These are phyloP conservation scores for Aleiodes testaceus DNA, from an alignment of 2,888 invertebrate genomes.

Conservation along the genomic window DNA sequence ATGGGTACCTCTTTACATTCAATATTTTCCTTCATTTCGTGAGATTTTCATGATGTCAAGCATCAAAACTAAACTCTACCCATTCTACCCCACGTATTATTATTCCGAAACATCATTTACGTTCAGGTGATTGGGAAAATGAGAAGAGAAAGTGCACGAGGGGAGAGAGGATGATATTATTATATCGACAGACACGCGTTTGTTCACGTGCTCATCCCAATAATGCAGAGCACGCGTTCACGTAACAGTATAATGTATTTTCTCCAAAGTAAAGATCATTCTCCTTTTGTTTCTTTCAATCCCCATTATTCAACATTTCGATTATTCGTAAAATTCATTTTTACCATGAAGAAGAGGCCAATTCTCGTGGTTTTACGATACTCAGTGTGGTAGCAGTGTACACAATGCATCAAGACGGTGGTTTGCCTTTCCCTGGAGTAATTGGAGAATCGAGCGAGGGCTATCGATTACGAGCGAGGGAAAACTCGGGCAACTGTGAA, in stretches of 20 bases:
- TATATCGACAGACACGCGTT: constrained; percentile 14
- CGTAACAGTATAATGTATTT: constrained; percentile 24
- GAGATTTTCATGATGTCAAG: too few relatives aligned
- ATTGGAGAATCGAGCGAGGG: constrained; percentile 66
- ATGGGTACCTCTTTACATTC: too few relatives aligned
- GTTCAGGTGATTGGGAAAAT: constrained; percentile 22
- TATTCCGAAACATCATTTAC: constrained; percentile 2
- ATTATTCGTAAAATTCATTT: too few relatives aligned
- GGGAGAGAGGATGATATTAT: constrained; percentile 4
- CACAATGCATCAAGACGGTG: constrained; percentile 32
- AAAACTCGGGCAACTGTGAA: constrained; percentile 62
- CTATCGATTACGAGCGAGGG: constrained; percentile 65
- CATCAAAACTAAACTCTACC: too few relatives aligned
- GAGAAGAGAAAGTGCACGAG: background rate
- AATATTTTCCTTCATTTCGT: too few relatives aligned
- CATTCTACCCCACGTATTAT: background rate
- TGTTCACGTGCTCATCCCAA: constrained; percentile 25
- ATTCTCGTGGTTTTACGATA: constrained; percentile 1
- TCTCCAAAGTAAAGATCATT: background rate
- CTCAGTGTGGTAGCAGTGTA: constrained; percentile 44
- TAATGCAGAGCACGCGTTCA: constrained; percentile 21
- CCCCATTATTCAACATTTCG: background rate
- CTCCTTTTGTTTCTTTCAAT: background rate
- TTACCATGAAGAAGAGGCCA: too few relatives aligned
- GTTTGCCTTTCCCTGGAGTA: constrained; percentile 62